Percentiles rank a stretch among this genome's conserved stretches.
Conservation (phyloP, 2,797 vertebrate species). For the Gobio occitaniae region DNA sequence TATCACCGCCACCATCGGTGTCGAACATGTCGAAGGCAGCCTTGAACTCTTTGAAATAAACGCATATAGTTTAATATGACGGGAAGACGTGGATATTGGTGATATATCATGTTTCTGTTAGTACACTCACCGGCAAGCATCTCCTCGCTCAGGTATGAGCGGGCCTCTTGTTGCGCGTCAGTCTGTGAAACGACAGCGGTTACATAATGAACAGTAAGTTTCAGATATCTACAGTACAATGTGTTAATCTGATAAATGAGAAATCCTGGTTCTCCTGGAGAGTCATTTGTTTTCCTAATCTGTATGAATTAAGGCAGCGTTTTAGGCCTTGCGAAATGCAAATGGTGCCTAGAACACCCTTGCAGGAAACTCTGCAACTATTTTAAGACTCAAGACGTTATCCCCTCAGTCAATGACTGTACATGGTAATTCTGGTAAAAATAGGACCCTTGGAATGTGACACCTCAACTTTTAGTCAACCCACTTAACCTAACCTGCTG, state of each 20-base stretch:
- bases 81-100: not conserved
- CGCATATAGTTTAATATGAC: not conserved
- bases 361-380: conserved; percentile 68
- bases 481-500: conserved; percentile 53
- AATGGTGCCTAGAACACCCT: conserved; percentile 24
- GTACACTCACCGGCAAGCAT: conserved; percentile 91
- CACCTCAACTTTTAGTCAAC: conserved; percentile 70
- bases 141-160: conserved; percentile 97
- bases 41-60: conserved; percentile 88
- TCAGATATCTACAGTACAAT: not conserved
- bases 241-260: not conserved
- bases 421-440: conserved; percentile 76
- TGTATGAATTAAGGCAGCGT: not conserved
- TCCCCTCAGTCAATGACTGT: conserved; percentile 63
- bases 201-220: not conserved
- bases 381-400: conserved; percentile 77
- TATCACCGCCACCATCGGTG: conserved; percentile 96
- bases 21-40: conserved; percentile 99
- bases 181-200: conserved; percentile 78
- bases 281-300: not conserved
- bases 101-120: not conserved
- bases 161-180: conserved; percentile 95
- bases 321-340: conserved; percentile 8
- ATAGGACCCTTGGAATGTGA: conserved; percentile 79
- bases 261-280: not conserved